Conservation (phyloP, 2,113 vertebrate species). For the Oriolus oriolus region DNA sequence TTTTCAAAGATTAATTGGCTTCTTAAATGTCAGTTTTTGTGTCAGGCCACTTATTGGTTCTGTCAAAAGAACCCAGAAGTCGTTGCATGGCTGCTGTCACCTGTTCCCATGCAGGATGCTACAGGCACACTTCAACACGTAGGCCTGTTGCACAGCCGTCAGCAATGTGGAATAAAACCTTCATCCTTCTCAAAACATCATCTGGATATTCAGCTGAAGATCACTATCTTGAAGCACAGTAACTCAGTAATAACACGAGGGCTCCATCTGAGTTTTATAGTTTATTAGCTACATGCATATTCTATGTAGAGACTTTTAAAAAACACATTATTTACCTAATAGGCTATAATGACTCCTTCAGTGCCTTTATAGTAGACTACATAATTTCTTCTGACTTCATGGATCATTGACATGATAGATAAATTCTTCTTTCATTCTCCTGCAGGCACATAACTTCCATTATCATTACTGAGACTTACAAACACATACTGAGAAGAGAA, state of each 20-base stretch:
- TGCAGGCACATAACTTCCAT: slow-evolving; percentile 56
- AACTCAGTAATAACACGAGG: background rate
- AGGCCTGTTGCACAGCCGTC: background rate
- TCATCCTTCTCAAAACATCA: background rate
- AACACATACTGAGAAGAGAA: slow-evolving; percentile 54
- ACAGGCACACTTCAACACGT: accelerated
- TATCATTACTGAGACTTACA: slow-evolving; percentile 50
- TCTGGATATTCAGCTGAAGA: background rate
- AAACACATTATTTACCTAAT: slow-evolving; percentile 60
- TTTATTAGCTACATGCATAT: slow-evolving; percentile 19
- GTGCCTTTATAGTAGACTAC: background rate
- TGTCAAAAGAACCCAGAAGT: background rate
- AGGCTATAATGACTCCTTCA: slow-evolving; percentile 49
- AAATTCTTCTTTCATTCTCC: slow-evolving; percentile 13
- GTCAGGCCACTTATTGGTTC: background rate
- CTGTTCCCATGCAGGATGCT: background rate
- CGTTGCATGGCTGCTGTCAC: background rate
- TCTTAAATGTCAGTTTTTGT: background rate
- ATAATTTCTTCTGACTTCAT: slow-evolving; percentile 61
- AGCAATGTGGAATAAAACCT: background rate
- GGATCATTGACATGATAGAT: slow-evolving; percentile 62
- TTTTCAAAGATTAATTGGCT: background rate
- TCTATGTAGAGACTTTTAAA: slow-evolving; percentile 21
- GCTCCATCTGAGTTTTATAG: background rate
- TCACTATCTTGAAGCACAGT: background rate